Evolutionary conservation across 2,888 invertebrate genomes (phyloP).

Genomic region (Gisinianus flammeolus): DNA sequence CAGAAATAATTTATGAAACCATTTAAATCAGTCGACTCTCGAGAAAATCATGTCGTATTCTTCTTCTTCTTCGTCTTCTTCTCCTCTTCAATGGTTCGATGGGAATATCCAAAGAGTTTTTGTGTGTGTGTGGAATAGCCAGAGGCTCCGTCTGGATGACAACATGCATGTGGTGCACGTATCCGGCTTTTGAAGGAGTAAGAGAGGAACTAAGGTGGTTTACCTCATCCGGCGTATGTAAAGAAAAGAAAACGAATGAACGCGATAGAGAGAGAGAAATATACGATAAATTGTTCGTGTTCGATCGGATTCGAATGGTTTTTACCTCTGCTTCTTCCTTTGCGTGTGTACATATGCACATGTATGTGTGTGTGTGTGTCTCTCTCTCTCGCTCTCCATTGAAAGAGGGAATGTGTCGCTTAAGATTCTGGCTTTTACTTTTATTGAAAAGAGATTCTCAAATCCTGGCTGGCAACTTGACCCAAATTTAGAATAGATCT

Average conservation of each 20-base stretch:
- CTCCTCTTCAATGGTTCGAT: not conserved
- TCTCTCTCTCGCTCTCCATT: slow-evolving; percentile 12
- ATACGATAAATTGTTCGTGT: slow-evolving; percentile 15
- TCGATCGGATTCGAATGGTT: slow-evolving; percentile 25
- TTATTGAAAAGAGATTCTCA: slow-evolving; percentile 46
- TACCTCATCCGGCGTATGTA: not conserved
- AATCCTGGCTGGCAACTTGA: slow-evolving; percentile 46
- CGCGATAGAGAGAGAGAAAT: not conserved
- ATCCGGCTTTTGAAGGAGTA: not conserved
- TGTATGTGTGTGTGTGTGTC: no score
- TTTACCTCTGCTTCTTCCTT: not conserved
- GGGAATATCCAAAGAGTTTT: no score
- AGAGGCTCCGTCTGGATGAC: not conserved
- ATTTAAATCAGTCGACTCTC: slow-evolving; percentile 21
- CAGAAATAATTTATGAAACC: slow-evolving; percentile 22
- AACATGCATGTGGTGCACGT: not conserved
- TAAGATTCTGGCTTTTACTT: slow-evolving; percentile 35
- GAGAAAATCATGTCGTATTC: no score
- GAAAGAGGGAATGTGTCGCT: slow-evolving; percentile 32
- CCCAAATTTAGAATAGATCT: slow-evolving; percentile 49
- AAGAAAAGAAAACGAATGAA: not conserved
- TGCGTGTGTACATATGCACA: no score
- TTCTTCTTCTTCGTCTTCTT: no score
- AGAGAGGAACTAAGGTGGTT: not conserved
- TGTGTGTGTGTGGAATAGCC: not conserved